Percentiles rank a stretch among this genome's conserved stretches.
These are phyloP conservation scores for Harmothoe impar DNA, from an alignment of 2,888 invertebrate species.

Conservation along the genomic window DNA sequence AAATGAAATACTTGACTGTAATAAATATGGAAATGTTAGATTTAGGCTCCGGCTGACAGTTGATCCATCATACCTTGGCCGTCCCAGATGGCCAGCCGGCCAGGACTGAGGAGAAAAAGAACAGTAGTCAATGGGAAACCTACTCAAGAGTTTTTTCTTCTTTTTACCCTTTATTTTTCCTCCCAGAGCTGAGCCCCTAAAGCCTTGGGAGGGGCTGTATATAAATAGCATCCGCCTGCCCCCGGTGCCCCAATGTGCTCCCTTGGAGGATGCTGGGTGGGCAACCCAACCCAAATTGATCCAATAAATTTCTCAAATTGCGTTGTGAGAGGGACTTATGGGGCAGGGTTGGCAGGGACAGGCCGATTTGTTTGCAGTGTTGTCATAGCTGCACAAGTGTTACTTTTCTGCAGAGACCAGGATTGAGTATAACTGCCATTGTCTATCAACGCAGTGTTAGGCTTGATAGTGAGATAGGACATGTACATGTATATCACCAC, in stretches of 20 bases:
- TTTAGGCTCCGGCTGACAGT: background rate
- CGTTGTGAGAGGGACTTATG: conserved; percentile 32
- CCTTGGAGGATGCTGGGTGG: background rate
- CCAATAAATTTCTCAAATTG: conserved; percentile 35
- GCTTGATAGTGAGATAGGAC: no score
- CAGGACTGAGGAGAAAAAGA: conserved; percentile 13
- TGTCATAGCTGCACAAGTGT: background rate
- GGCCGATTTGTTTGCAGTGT: background rate
- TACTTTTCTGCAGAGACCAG: no score
- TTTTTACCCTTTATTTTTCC: no score
- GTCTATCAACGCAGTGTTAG: no score
- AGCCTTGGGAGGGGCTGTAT: background rate
- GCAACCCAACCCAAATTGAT: conserved; percentile 24
- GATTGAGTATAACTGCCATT: no score
- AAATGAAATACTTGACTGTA: background rate
- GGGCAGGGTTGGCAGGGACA: background rate
- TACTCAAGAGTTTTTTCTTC: background rate
- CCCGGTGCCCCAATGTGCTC: background rate
- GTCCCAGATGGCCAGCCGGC: conserved; percentile 14
- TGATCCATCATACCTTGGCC: background rate
- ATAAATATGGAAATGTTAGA: background rate
- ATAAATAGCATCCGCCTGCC: conserved; percentile 4
- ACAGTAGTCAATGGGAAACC: background rate
- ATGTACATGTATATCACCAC: no score
- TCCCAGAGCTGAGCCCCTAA: background rate